These are phyloP conservation scores for Heliconius hewitsoni DNA, from an alignment of 1,140 invertebrate species.

Conservation along the genomic window DNA sequence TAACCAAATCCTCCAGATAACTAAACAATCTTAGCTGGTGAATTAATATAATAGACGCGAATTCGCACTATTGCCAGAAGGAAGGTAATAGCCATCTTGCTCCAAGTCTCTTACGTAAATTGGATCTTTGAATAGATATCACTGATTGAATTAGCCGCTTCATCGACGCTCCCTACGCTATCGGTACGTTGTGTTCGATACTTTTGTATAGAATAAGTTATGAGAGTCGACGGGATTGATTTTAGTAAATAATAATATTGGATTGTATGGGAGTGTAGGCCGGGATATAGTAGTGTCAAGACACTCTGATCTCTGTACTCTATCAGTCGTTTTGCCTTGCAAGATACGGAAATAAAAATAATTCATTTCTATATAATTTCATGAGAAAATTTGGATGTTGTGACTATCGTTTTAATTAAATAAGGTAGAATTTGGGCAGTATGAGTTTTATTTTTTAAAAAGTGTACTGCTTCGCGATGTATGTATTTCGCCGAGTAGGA, in stretches of 20 bases:
- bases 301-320: too few species aligned
- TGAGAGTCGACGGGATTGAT: constrained; percentile 25
- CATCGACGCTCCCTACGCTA: constrained; percentile 45
- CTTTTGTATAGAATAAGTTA: constrained; percentile 24
- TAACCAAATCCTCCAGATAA: constrained; percentile 15
- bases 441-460: too few species aligned
- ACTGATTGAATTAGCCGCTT: constrained; percentile 63
- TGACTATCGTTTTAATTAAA: too few species aligned
- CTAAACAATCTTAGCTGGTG: constrained; percentile 30
- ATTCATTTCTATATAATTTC: too few species aligned
- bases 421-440: too few species aligned
- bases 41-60: constrained; percentile 32
- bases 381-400: too few species aligned
- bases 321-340: too few species aligned
- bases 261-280: too few species aligned
- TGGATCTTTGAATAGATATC: constrained; percentile 61
- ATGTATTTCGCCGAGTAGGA: too few species aligned
- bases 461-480: too few species aligned
- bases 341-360: too few species aligned
- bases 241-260: neutral
- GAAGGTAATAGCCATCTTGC: constrained; percentile 24
- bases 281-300: neutral
- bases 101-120: constrained; percentile 57
- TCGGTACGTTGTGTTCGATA: constrained; percentile 40
- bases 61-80: constrained; percentile 31